Percentiles rank a stretch among this genome's conserved stretches.
Evolutionary conservation across 2,797 vertebrate species (phyloP).

Genomic region (Linurgus olivaceus): DNA sequence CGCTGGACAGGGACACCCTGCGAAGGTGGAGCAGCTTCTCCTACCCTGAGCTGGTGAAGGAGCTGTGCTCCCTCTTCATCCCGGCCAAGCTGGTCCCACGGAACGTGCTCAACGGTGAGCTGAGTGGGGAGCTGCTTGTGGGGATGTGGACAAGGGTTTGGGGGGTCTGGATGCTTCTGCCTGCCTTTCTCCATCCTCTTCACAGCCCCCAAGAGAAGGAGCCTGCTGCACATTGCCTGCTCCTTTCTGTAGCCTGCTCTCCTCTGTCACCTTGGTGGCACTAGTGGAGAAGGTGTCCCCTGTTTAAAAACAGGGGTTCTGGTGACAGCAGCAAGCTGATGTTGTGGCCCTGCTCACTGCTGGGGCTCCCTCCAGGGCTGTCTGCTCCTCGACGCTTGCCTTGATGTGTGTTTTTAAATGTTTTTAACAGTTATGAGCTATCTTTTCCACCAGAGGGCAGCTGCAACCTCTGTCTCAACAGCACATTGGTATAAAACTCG

Average conservation of each 20-base stretch:
- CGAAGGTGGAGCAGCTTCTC: conserved; percentile 77
- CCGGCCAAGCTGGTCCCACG: conserved; percentile 75
- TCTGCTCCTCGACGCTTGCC: accelerated
- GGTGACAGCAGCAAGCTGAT: background rate
- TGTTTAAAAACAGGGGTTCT: background rate
- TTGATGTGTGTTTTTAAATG: accelerated
- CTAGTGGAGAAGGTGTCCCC: background rate
- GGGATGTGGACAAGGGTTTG: accelerated
- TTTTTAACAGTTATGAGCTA: background rate
- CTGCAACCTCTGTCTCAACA: background rate
- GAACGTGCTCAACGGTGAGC: conserved; percentile 79
- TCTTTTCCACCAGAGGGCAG: conserved; percentile 42
- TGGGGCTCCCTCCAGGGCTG: background rate
- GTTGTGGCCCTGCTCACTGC: background rate
- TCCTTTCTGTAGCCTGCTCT: background rate
- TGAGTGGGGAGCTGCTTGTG: accelerated
- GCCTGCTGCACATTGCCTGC: background rate
- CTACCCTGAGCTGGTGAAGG: conserved; percentile 84
- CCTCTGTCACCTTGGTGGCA: background rate
- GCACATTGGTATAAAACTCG: accelerated
- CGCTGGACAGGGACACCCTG: conserved; percentile 74
- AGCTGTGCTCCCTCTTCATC: conserved; percentile 86
- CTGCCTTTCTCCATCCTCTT: background rate
- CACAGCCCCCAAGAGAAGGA: accelerated
- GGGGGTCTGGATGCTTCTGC: background rate